phyloP scores from a whole-genome alignment of 2,888 invertebrate genomes.

The Celastrina argiolus region DNA sequence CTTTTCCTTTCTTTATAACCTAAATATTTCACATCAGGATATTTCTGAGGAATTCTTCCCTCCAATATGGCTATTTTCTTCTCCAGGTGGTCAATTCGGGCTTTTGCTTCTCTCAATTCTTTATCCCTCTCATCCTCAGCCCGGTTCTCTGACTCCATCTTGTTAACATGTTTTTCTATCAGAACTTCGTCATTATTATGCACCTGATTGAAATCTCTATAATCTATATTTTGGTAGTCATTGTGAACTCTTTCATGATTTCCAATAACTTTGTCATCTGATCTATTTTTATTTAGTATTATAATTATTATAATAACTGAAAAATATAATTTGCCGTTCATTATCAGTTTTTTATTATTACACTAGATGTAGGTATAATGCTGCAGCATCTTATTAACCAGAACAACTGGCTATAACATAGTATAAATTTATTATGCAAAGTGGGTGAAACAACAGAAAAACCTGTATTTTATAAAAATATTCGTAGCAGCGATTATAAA shows the following conservation, averaged over 20 bases:
- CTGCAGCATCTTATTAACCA: neutral
- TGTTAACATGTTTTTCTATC: constrained; percentile 39
- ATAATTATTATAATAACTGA: constrained; percentile 59
- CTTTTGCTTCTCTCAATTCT: constrained; percentile 80
- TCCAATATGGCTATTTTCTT: constrained; percentile 85
- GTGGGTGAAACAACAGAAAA: constrained; percentile 18
- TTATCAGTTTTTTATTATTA: neutral
- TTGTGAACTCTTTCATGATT: constrained; percentile 47
- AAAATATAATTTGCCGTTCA: constrained; percentile 33
- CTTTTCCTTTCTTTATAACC: constrained; percentile 95
- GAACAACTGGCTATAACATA: neutral
- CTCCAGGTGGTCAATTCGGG: constrained; percentile 82
- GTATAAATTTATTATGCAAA: constrained; percentile 21
- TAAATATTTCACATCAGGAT: constrained; percentile 93
- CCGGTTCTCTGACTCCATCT: constrained; percentile 39
- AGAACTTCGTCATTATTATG: constrained; percentile 45
- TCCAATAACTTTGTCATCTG: constrained; percentile 39
- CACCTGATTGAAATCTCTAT: constrained; percentile 48
- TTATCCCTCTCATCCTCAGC: constrained; percentile 51
- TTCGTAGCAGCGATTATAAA: neutral
- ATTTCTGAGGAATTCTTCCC: constrained; percentile 86
- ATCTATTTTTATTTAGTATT: constrained; percentile 48
- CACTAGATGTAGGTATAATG: neutral
- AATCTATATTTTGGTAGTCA: constrained; percentile 45
- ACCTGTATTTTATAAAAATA: neutral